Evolutionary conservation across 92 coral and sea anemone genomes (phyloP), one percentile per base, ranked within the genome.

Genomic region (Phenganax stokvisi): DNA sequence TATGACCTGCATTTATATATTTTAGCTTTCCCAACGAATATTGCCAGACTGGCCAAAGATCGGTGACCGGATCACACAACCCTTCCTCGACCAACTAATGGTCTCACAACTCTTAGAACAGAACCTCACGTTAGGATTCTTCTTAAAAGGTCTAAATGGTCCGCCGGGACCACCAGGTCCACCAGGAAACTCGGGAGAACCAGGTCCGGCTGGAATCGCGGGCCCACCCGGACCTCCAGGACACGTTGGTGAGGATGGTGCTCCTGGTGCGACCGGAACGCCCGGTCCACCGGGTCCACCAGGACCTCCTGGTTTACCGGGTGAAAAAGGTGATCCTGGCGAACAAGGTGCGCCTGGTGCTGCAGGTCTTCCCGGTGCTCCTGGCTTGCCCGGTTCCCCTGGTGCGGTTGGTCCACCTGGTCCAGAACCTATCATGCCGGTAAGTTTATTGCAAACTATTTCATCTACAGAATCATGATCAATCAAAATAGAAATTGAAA

Each of bases 21-120:
- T 47, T 29, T 89, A 96, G 99, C 55, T 81, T 78, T 89, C 97
- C 65, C 99, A 96, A 86, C 83, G 88, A 90, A 87, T 96, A 31
- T 78, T 96, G 80, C 96, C 99, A 76, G 99, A 96, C 84, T 96
- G 99, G 99, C 99, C 99, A 67, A 96, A 96, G 89, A 96, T 96
- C 82, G 99, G 99, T 72, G 99, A 96, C 92, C 88, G 99, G 84
- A 96, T 96, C 81, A 96, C 99, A 31, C 99, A 96, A 82, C 99
- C 99, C 6, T 96, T 96, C 85, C 96, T 96, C 71, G 99, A 96
- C 77, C 99, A 96, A 75, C 84, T 96, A 61, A 96, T 96, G 99
- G 99, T 96, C 91, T 92, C 97, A 80, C 99, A 96, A 86, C 91
- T 96, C 70, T 84, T 96, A 76, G 99, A 96, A 80, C 99, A 96